Conservation (phyloP, 1,140 invertebrate genomes). For the Bombus ignitus region DNA sequence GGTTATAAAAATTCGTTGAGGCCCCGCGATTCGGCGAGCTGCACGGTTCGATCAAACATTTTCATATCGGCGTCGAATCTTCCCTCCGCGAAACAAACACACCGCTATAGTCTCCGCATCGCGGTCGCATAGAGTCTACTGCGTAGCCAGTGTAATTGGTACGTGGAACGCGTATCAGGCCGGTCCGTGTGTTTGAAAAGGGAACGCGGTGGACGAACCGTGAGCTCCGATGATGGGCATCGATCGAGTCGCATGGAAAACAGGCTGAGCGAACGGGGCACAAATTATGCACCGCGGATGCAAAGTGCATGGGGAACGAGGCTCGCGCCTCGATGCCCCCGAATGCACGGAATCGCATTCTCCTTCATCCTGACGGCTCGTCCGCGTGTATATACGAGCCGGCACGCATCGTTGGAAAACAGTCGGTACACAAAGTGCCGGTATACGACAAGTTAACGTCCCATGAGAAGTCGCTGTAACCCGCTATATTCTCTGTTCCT, state of each 20-base stretch:
- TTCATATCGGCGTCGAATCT: constrained; percentile 16
- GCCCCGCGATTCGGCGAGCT: not conserved
- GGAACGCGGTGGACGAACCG: not conserved
- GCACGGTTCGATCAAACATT: constrained; percentile 25
- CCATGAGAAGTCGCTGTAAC: constrained; percentile 51
- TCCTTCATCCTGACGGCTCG: constrained; percentile 14
- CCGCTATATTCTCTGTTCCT: not conserved
- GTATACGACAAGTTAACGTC: constrained; percentile 50
- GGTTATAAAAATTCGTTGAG: constrained; percentile 1
- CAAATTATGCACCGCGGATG: constrained; percentile 75
- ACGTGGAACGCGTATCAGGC: constrained; percentile 10
- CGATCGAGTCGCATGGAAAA: constrained; percentile 42
- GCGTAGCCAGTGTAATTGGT: constrained; percentile 39
- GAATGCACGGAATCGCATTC: constrained; percentile 71
- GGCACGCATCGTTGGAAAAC: constrained; percentile 29
- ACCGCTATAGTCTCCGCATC: no score
- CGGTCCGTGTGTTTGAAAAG: constrained; percentile 9
- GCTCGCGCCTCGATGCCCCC: constrained; percentile 67
- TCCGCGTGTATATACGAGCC: not conserved
- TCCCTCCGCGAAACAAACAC: not conserved
- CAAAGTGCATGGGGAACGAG: constrained; percentile 74
- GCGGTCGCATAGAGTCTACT: no score
- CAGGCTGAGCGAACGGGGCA: constrained; percentile 51
- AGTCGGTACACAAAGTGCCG: constrained; percentile 29
- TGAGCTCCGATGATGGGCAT: constrained; percentile 49